Percentiles rank a stretch among this genome's conserved stretches.
phyloP scores from a whole-genome alignment of 1,140 invertebrate species.

The Drosophila pseudoobscura region DNA sequence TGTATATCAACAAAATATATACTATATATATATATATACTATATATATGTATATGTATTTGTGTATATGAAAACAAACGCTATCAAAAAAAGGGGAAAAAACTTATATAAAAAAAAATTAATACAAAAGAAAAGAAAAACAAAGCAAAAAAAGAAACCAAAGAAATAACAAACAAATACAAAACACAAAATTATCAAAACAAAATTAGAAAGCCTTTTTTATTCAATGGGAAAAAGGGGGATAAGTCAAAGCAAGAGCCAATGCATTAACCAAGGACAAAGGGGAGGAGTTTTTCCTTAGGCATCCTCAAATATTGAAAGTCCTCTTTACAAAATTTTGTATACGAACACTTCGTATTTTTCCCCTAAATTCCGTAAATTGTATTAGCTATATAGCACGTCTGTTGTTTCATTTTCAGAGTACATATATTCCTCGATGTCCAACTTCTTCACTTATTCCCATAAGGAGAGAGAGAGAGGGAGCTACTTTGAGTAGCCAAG shows the following conservation, averaged over 20 bases:
- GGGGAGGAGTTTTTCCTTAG: no score
- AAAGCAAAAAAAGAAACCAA: conserved; percentile 28
- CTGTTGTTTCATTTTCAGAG: no score
- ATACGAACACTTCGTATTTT: neutral
- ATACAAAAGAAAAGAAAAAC: conserved; percentile 20
- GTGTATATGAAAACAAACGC: conserved; percentile 68
- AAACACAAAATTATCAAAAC: conserved; percentile 60
- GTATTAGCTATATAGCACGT: no score
- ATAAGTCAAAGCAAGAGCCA: no score
- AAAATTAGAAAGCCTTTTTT: conserved; percentile 12
- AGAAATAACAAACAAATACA: conserved; percentile 54
- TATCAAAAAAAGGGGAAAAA: conserved; percentile 44
- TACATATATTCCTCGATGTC: no score
- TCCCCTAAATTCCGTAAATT: no score
- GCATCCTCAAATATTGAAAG: no score
- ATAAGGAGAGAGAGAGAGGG: no score
- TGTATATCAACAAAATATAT: conserved; percentile 36
- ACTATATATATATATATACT: conserved; percentile 5
- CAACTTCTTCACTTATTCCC: no score
- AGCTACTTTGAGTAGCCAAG: no score
- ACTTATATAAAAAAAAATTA: conserved; percentile 32
- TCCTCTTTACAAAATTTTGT: no score
- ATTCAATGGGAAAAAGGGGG: neutral
- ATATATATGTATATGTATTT: conserved; percentile 31
- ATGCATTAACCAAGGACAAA: no score